phyloP scores from a whole-genome alignment of 1,140 invertebrate species.

The Holotrichia oblita region DNA sequence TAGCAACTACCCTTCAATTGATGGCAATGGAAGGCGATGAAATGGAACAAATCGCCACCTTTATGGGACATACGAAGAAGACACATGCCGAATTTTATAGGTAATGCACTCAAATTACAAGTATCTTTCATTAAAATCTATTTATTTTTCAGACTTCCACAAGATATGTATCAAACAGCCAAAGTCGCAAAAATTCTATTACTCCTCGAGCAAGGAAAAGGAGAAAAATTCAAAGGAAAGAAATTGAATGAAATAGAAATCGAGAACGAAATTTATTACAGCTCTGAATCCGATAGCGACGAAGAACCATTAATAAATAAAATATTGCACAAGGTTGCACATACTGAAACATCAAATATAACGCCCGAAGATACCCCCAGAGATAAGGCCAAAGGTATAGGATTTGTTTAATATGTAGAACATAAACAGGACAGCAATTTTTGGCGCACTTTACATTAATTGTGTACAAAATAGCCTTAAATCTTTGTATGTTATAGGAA shows the following conservation, averaged over 20 bases:
- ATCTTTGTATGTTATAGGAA: not conserved
- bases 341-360: conserved; percentile 13
- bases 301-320: conserved; percentile 21
- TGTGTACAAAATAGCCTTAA: not conserved
- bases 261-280: conserved; percentile 33
- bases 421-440: not conserved
- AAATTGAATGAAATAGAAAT: conserved; percentile 46
- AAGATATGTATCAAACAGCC: conserved; percentile 47
- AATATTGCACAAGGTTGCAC: not conserved
- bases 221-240: conserved; percentile 44
- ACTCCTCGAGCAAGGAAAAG: conserved; percentile 46
- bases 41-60: conserved; percentile 47
- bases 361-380: not conserved
- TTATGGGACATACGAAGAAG: conserved; percentile 46
- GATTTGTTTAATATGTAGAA: not conserved
- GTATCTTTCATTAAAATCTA: conserved; percentile 20
- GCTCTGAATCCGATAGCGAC: conserved; percentile 35
- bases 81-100: conserved; percentile 41
- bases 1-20: conserved; percentile 40
- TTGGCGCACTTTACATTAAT: not conserved
- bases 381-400: conserved; percentile 27
- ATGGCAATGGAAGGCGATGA: conserved; percentile 44
- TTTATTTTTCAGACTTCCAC: conserved; percentile 42
- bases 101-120: not conserved
- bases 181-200: conserved; percentile 49